A percentile compares a stretch with the other conserved stretches of the same genome.
Evolutionary conservation across 1,140 invertebrate genomes (phyloP).

Genomic region (Conopomorpha cramerella): DNA sequence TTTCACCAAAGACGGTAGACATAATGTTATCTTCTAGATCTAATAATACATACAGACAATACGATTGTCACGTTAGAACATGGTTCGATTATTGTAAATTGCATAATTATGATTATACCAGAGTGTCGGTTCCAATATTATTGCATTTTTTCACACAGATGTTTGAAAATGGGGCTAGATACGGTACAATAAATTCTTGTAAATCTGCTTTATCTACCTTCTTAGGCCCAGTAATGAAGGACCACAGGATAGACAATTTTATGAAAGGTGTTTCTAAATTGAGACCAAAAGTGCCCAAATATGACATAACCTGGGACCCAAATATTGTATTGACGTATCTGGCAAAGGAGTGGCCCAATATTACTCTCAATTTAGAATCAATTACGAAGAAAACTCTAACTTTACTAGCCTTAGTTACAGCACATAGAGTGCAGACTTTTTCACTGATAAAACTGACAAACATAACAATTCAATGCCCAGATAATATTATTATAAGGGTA

Average conservation of each 20-base stretch:
- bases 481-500: conserved; percentile 5
- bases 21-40: conserved; percentile 7
- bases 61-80: conserved; percentile 3
- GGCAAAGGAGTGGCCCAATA: background rate
- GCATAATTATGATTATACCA: conserved; percentile 2
- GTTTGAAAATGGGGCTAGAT: conserved; percentile 4
- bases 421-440: background rate
- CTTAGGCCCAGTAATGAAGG: conserved; percentile 1
- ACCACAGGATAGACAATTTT: conserved; percentile 8
- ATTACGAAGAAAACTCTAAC: background rate
- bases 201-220: conserved; percentile 11
- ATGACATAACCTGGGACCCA: conserved; percentile 13
- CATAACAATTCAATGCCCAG: background rate
- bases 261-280: conserved; percentile 11
- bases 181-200: conserved; percentile 10
- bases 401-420: background rate
- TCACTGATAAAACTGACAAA: conserved; percentile 2
- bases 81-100: conserved; percentile 6
- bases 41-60: conserved; percentile 7
- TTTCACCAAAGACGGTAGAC: conserved; percentile 3
- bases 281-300: conserved; percentile 7
- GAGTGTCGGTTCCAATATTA: conserved; percentile 1
- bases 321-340: conserved; percentile 6
- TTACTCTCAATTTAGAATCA: background rate
- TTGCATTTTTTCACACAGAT: conserved; percentile 5